Base-by-base conservation (phyloP, 2,113 vertebrate species). In the Otus sunia region DNA sequence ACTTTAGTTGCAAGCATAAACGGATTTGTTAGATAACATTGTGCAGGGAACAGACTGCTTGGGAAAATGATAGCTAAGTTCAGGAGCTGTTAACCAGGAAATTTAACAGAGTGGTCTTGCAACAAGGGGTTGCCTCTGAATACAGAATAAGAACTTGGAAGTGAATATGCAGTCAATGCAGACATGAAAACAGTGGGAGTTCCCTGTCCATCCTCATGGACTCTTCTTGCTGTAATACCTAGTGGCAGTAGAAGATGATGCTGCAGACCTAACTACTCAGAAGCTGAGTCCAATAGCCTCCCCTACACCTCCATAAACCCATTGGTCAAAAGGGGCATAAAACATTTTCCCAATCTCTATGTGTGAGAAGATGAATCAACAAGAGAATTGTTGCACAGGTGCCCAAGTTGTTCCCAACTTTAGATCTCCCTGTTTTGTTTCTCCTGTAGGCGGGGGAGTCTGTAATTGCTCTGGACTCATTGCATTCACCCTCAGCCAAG, bases 1-100 rank as follows among this genome's bases (percentile, higher is more conserved):
- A 55, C 25, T 88, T 67, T 34, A 86, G 34, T 39, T 86, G 39
- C 59, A 93, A 75, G 25, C 66, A 64, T 72, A 84, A 68, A 92
- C 4, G 32, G 37, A 69, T 88, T 94, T 86, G 77, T 85, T 85
- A 87, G 64, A 27, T 88, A 85, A 59, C 4, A 77, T 52, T 92
- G 64, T 55, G 45, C 68, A 92, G 80, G 12, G 50, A 91, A 47
- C 59, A 63, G 63, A 20, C 37, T 95, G 50, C 47, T 86, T 83
- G 63, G 69, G 22, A 75, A 95, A 93, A 45, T 66, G 17, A 56
- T 95, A 94, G 60, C 56, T 76, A 94, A 86, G 66, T 67, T 96
- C 73, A 79, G 69, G 56, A 94, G 50, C 34, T 87, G 34, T 91
- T 95, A 76, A 69, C 39, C 73, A 52, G 74, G 41, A 85, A 78